phyloP scores from a whole-genome alignment of 2,888 invertebrate species.

The Chymomyza amoena region DNA sequence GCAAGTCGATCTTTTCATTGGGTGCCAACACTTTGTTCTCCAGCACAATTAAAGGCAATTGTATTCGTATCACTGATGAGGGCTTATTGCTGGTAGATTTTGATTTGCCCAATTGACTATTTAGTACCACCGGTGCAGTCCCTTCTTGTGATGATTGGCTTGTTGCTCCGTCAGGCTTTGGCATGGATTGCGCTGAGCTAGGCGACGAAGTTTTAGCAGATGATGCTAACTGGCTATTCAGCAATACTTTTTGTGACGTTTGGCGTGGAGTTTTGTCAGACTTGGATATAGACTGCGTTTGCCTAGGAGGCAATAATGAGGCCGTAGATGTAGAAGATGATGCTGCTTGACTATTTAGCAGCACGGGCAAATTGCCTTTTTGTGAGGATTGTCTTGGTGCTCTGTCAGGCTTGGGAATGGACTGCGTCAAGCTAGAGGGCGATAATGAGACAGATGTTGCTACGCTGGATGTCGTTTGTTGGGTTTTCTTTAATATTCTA shows the following conservation, averaged over 20 bases:
- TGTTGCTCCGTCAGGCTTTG: conserved; percentile 42
- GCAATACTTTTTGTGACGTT: conserved; percentile 22
- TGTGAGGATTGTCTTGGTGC: conserved; percentile 15
- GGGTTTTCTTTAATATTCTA: conserved; percentile 50
- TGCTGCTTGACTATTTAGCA: conserved; percentile 51
- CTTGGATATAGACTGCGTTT: conserved; percentile 39
- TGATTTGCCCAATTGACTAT: conserved; percentile 50
- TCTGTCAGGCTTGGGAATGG: conserved; percentile 47
- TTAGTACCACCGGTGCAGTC: conserved; percentile 42
- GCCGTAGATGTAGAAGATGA: neutral
- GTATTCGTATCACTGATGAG: conserved; percentile 3
- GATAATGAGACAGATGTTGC: neutral
- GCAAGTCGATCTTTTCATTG: conserved; percentile 74
- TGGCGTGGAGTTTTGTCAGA: conserved; percentile 35
- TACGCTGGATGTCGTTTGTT: neutral
- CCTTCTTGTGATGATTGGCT: conserved; percentile 25
- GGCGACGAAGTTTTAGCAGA: neutral
- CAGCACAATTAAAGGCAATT: conserved; percentile 64
- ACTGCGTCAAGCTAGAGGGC: conserved; percentile 13
- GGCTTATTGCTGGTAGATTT: conserved; percentile 10
- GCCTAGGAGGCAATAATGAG: neutral
- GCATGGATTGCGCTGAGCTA: conserved; percentile 28
- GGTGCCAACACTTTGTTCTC: conserved; percentile 75
- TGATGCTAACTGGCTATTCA: conserved; percentile 44
- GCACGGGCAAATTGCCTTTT: conserved; percentile 30